Base-by-base conservation (phyloP, 2,113 vertebrate genomes). In the Phyllopteryx taeniolatus region DNA sequence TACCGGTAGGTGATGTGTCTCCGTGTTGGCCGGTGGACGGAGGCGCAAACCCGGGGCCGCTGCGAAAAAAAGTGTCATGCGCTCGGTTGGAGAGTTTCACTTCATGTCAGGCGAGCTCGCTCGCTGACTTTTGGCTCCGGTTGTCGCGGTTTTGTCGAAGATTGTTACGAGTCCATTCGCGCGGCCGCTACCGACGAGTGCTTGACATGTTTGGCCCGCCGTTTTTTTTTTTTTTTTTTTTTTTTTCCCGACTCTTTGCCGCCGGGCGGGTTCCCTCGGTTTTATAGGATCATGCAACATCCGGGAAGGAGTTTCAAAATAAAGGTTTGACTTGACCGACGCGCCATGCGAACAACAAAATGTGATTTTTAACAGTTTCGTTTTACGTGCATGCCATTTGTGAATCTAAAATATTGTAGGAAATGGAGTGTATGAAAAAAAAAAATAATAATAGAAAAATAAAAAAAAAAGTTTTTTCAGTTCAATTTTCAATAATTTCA, bases 1-100 rank as follows among this genome's bases (percentile, higher is more conserved):
- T 60, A 60, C 57, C 57, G 57, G 12, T 33, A 33, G 14, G 57
- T 15, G 31, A 22, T 60, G 57, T 33, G 27, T 17, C 27, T 60
- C 13, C 57, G 43, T 65, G 43, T 13, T 27, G n/a, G 42, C 19
- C 42, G 43, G 10, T 22, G 13, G 13, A 33, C 5, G 12, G 17
- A 35, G 42, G 42, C 39, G 62, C 5, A 44, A 43, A 65, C 20
- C 63, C 42, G 43, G 13, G 42, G 43, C 63, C 43, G 22, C 6
- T 47, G 43, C 7, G 43, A 13, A 12, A 44, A 65, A 65, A 65
- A 65, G 63, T 65, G 63, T 65, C 63, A 65, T 22, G 63, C 42
- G n/a, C 42, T 22, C 39, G 39, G 12, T 60, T n/a, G n/a, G 46
- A 22, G 31, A 46, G 22, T 27, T n/a, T 65, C 43, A 65, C 43